Conservation (phyloP, 2,797 vertebrate genomes). For the Mallotus villosus region DNA sequence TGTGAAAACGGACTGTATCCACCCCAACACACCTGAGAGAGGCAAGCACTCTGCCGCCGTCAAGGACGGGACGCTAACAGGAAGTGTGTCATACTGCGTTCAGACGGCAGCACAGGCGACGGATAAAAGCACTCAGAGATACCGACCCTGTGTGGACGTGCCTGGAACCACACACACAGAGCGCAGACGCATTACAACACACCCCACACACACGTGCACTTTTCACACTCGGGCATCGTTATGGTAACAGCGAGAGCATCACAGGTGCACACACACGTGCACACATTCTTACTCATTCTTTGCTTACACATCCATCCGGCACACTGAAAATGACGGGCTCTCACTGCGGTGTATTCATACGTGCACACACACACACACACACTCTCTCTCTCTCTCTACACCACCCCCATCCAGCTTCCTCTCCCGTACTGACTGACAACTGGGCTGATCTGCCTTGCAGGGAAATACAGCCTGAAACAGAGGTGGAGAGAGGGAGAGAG, state of each 20-base stretch:
- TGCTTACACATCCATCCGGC: background rate
- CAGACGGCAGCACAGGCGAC: background rate
- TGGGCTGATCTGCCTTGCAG: conserved; percentile 2
- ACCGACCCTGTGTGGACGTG: background rate
- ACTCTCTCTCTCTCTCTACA: conserved; percentile 18
- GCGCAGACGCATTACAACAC: no score
- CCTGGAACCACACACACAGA: conserved; percentile 2
- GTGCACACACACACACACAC: background rate
- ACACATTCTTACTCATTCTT: background rate
- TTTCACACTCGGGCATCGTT: background rate
- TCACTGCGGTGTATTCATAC: background rate
- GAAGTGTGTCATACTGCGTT: background rate
- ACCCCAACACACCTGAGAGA: background rate
- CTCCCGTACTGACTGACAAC: background rate
- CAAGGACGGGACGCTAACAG: background rate
- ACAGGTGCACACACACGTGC: background rate
- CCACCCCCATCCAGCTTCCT: conserved; percentile 8
- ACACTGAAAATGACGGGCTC: background rate
- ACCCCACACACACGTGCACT: background rate
- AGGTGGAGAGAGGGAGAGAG: conserved; percentile 1
- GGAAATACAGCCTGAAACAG: background rate
- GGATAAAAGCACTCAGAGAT: background rate
- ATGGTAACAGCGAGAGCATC: no score
- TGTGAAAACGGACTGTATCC: background rate
- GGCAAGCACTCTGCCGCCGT: background rate